Percentiles rank a stretch among this genome's conserved stretches.
Conservation (phyloP, 2,113 vertebrate species). For the Campylorhamphus procurvoides region DNA sequence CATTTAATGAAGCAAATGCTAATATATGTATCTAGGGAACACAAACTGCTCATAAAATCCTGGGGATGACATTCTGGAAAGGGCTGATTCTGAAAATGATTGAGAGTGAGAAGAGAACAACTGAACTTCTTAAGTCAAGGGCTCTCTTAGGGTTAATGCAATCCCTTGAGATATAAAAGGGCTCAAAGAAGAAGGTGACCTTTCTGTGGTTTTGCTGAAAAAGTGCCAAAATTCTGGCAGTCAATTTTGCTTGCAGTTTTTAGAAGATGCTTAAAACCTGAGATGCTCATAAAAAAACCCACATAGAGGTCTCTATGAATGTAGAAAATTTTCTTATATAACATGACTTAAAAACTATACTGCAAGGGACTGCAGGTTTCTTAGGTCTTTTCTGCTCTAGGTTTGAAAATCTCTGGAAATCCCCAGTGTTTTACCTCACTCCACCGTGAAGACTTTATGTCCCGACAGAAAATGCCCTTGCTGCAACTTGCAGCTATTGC, state of each 20-base stretch:
- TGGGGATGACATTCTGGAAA: not conserved
- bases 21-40: not conserved
- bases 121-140: not conserved
- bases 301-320: not conserved
- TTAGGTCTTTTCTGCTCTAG: not conserved
- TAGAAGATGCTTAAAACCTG: not conserved
- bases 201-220: not conserved
- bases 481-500: not conserved
- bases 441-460: not conserved
- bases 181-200: not conserved
- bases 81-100: not conserved
- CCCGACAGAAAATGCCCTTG: not conserved
- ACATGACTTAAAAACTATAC: not conserved
- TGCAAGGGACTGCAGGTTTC: not conserved
- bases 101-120: not conserved
- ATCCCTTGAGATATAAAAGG: not conserved
- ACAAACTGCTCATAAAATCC: not conserved
- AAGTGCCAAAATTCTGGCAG: not conserved
- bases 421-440: not conserved
- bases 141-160: not conserved
- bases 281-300: not conserved
- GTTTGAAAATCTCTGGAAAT: not conserved
- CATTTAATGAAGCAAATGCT: constrained; percentile 11
- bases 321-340: not conserved
- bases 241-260: not conserved